A percentile compares a stretch with the other conserved stretches of the same genome.
Conservation (phyloP, 1,140 invertebrate species). For the Heliconius eleuchia region DNA sequence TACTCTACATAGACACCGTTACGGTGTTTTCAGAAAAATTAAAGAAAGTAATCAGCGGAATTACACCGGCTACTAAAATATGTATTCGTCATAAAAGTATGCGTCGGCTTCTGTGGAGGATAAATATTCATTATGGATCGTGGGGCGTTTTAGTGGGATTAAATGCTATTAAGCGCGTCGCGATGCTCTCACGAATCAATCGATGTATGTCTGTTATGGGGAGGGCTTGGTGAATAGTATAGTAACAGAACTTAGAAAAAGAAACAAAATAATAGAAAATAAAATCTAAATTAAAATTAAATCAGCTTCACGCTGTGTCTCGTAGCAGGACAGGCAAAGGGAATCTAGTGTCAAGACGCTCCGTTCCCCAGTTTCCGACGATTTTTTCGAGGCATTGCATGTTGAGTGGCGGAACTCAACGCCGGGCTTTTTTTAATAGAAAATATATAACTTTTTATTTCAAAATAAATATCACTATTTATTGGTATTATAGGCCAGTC, state of each 20-base stretch:
- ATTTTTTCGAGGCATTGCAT: too few species aligned
- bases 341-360: too few species aligned
- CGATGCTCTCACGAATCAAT: constrained; percentile 72
- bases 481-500: too few species aligned
- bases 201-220: constrained; percentile 32
- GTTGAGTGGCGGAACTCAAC: too few species aligned
- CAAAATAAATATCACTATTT: too few species aligned
- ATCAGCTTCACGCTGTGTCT: too few species aligned
- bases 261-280: background rate
- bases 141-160: constrained; percentile 79
- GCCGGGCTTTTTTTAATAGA: too few species aligned
- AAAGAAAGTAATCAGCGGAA: constrained; percentile 79
- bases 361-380: too few species aligned
- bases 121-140: constrained; percentile 81
- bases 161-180: constrained; percentile 73
- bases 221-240: background rate
- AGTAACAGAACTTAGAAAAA: background rate
- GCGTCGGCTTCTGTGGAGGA: constrained; percentile 71
- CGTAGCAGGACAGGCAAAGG: too few species aligned
- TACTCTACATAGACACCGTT: constrained; percentile 55
- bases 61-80: constrained; percentile 79
- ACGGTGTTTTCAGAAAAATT: constrained; percentile 74
- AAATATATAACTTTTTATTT: too few species aligned
- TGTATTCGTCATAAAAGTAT: constrained; percentile 80
- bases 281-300: too few species aligned